Evolutionary conservation across 1,140 invertebrate genomes (phyloP), one percentile per base, ranked within the genome.

Genomic region (Ganaspis sp.): DNA sequence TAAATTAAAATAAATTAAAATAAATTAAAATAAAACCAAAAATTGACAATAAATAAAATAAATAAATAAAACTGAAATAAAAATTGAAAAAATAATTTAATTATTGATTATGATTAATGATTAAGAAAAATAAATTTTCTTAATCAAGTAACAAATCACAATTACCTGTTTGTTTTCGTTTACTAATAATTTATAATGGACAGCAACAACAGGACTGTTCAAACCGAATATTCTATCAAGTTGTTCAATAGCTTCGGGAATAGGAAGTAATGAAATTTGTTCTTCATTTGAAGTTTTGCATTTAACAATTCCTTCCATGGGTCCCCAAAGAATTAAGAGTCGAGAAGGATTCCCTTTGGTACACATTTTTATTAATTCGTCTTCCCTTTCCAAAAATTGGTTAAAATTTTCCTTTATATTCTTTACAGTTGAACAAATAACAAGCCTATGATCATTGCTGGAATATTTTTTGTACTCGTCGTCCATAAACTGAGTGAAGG

Each of bases 381-480:
- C 6, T 64, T 64, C 58, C 12, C 15, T 34, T 64, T n/a, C 6
- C 12, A 64, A 29, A 2, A 64, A n/a, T 3, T 64, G 12, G n/a
- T 34, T 15, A 5, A 64, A 29, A 26, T 34, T 64, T n/a, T 64
- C 58, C 58, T n/a, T 64, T 29, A 29, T 12, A 29, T 64, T n/a
- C 6, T 8, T 64, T 0, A n/a, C 23, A 6, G 58, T 64, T 6
- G 81, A 54, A 26, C 74, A 84, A 4, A 84, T 77, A 37, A 84
- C 69, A 72, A 83, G 81, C 37, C 76, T 34, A 40, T 76, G 29
- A 4, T 79, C 19, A 38, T 80, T 49, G 9, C 8, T 9, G 53
- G 72, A 72, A 9, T 45, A 40, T 1, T 21, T n/a, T 78, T 73
- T 77, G 0, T 78, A 79, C 74, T 82, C 78, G n/a, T 81, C 74